Conservation (phyloP, 2,113 vertebrate species). For the Felis chaus region DNA sequence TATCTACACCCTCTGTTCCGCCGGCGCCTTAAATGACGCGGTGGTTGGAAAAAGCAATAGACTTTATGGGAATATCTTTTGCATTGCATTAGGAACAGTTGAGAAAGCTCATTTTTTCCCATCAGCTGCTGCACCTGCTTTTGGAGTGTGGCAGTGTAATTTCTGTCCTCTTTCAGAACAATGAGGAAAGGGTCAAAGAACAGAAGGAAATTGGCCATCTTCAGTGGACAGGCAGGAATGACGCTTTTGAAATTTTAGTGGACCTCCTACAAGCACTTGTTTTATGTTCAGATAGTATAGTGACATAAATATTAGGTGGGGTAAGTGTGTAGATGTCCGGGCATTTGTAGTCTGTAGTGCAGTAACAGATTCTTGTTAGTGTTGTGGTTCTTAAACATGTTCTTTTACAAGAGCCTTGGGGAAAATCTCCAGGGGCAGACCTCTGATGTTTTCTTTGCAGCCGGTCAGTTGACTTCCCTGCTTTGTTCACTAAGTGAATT, state of each 20-base stretch:
- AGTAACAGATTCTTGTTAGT: conserved; percentile 89
- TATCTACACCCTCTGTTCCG: conserved; percentile 84
- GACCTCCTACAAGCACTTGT: conserved; percentile 89
- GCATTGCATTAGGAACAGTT: conserved; percentile 88
- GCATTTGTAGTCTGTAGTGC: conserved; percentile 89
- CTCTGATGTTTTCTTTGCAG: conserved; percentile 86
- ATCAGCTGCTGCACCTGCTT: conserved; percentile 81
- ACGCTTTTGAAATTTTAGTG: conserved; percentile 88
- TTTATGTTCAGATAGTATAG: conserved; percentile 87
- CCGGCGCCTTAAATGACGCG: conserved; percentile 85
- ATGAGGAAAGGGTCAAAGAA: conserved; percentile 84
- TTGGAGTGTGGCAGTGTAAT: conserved; percentile 88
- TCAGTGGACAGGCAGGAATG: conserved; percentile 86
- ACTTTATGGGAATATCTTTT: conserved; percentile 85
- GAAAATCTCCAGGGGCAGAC: conserved; percentile 87
- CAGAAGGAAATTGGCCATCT: conserved; percentile 85
- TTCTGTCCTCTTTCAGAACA: conserved; percentile 87
- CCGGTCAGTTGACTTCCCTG: conserved; percentile 87
- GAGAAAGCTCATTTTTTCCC: conserved; percentile 86
- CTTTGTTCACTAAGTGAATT: conserved; percentile 90
- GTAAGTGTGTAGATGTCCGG: conserved; percentile 78
- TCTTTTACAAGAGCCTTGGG: conserved; percentile 89
- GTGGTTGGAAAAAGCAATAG: conserved; percentile 84
- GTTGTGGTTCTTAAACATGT: conserved; percentile 89
- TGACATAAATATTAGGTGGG: conserved; percentile 83